These are phyloP conservation scores for Anguilla rostrata DNA, from an alignment of 2,113 vertebrate species.

Conservation along the genomic window DNA sequence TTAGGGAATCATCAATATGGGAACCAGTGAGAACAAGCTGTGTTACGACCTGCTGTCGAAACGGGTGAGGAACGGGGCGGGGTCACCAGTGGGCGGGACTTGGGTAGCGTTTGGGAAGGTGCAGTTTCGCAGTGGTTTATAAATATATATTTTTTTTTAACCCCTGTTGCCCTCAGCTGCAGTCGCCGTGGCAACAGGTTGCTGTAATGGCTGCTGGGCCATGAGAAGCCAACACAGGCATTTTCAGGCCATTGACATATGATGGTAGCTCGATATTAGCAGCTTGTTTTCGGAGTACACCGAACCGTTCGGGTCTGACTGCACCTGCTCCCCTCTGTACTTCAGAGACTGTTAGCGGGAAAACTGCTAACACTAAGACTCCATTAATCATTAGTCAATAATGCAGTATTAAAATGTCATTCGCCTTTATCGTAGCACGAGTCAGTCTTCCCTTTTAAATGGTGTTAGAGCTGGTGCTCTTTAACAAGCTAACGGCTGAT, in stretches of 20 bases:
- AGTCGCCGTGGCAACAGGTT: neutral
- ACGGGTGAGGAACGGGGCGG: constrained; percentile 69
- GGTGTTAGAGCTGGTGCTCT: neutral
- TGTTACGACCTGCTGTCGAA: constrained; percentile 83
- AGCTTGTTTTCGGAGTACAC: neutral
- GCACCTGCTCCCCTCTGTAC: too few relatives aligned
- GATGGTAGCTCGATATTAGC: neutral
- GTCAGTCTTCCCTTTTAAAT: neutral
- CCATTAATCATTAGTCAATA: too few relatives aligned
- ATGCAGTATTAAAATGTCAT: too few relatives aligned
- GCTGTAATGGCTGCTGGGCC: neutral
- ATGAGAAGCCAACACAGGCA: neutral
- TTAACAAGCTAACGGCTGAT: neutral
- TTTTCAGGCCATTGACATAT: neutral
- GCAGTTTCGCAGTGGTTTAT: too few relatives aligned
- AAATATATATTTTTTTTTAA: too few relatives aligned
- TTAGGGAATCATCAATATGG: constrained; percentile 88
- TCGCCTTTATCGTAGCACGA: neutral
- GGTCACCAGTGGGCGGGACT: neutral
- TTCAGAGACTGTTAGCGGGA: too few relatives aligned
- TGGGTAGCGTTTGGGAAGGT: too few relatives aligned
- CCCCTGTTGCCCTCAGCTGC: neutral
- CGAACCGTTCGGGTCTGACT: too few relatives aligned
- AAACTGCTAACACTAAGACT: too few relatives aligned
- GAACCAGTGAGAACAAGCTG: constrained; percentile 89